Conservation (phyloP, 1,140 invertebrate genomes). For the Hormaphis cornu region DNA sequence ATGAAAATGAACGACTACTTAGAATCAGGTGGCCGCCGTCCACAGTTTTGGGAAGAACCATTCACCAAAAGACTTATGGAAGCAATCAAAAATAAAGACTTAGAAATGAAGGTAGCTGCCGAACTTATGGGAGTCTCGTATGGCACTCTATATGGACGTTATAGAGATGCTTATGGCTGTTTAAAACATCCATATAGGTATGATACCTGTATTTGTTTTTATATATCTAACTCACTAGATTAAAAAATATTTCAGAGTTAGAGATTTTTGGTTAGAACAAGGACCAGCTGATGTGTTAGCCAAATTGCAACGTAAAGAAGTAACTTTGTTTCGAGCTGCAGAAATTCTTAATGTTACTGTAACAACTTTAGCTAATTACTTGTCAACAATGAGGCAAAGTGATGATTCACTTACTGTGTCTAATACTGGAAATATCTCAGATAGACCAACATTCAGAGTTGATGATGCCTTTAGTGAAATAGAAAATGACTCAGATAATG, state of each 20-base stretch:
- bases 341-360: slow-evolving; percentile 63
- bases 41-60: slow-evolving; percentile 84
- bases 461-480: slow-evolving; percentile 2
- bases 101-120: slow-evolving; percentile 88
- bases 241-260: slow-evolving; percentile 48
- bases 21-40: slow-evolving; percentile 63
- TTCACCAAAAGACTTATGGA: slow-evolving; percentile 75
- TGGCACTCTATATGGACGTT: slow-evolving; percentile 76
- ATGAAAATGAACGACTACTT: slow-evolving; percentile 82
- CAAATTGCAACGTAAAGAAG: slow-evolving; percentile 59
- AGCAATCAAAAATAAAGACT: slow-evolving; percentile 75
- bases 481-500: slow-evolving; percentile 4
- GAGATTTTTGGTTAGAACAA: slow-evolving; percentile 65
- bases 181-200: slow-evolving; percentile 69
- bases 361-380: slow-evolving; percentile 58
- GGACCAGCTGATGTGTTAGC: slow-evolving; percentile 60
- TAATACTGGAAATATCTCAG: neutral
- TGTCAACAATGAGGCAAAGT: slow-evolving; percentile 49
- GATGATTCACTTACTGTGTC: slow-evolving; percentile 20
- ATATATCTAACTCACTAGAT: neutral
- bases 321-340: slow-evolving; percentile 58
- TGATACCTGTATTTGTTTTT: slow-evolving; percentile 24
- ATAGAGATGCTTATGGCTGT: slow-evolving; percentile 77
- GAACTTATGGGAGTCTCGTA: slow-evolving; percentile 79
- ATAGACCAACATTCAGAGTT: neutral